Evolutionary conservation across 2,113 vertebrate genomes (phyloP).

Genomic region (Chaetodon trifascialis): DNA sequence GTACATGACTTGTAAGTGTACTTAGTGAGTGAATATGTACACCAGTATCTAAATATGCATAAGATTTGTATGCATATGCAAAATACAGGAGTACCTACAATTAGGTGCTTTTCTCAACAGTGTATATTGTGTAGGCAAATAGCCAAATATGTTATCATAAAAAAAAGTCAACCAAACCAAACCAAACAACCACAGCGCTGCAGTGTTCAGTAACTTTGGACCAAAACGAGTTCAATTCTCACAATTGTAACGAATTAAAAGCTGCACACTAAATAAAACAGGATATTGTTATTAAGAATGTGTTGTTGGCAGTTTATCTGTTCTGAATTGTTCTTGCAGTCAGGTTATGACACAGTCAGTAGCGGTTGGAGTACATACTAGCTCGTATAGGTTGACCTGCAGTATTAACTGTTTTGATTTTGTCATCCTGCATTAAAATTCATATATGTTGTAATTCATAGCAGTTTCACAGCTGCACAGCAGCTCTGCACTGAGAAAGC

Average conservation of each 20-base stretch:
- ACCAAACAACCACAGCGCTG: neutral
- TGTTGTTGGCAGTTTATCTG: neutral
- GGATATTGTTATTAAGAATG: neutral
- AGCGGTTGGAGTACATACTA: neutral
- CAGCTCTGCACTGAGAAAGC: constrained; percentile 4
- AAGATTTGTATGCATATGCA: no score
- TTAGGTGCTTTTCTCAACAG: neutral
- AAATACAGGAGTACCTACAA: neutral
- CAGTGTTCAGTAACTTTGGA: neutral
- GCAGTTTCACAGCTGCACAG: constrained; percentile 3
- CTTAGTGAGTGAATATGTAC: neutral
- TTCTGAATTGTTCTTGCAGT: neutral
- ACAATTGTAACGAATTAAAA: neutral
- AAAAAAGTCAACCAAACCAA: neutral
- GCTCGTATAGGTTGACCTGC: neutral
- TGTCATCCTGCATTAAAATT: neutral
- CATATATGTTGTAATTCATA: neutral
- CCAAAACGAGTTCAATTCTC: no score
- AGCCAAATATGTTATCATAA: neutral
- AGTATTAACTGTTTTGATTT: neutral
- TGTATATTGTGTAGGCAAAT: neutral
- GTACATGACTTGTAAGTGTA: neutral
- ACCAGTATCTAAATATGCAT: neutral
- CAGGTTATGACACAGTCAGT: neutral
- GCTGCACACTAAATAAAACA: neutral